Conservation (phyloP, 2,797 vertebrate genomes). For the Pogonophryne albipinna region DNA sequence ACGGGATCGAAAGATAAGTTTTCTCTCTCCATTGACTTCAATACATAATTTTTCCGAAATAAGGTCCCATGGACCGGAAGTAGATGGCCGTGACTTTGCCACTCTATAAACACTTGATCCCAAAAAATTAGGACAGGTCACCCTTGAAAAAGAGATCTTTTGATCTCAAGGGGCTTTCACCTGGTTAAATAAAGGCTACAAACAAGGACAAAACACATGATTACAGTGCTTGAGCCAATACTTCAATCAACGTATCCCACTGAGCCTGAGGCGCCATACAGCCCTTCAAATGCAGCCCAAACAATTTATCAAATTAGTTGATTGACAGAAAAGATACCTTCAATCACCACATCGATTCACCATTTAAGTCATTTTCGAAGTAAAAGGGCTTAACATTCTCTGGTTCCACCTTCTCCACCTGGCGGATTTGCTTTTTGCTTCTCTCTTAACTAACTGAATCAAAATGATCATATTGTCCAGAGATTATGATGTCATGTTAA, state of each 20-base stretch:
- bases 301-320: neutral
- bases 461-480: too few species aligned
- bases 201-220: slow-evolving; percentile 8
- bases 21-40: too few species aligned
- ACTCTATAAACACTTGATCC: neutral
- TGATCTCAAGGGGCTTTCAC: too few species aligned
- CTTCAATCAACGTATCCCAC: slow-evolving; percentile 10
- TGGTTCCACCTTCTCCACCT: neutral
- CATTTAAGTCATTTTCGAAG: neutral
- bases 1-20: too few species aligned
- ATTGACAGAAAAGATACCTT: neutral
- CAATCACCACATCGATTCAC: neutral
- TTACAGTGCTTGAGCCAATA: neutral
- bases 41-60: too few species aligned
- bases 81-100: too few species aligned
- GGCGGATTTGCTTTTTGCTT: neutral
- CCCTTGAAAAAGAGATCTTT: too few species aligned
- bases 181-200: too few species aligned
- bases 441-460: neutral
- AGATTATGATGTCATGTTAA: too few species aligned
- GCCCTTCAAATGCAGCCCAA: neutral
- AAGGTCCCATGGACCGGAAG: too few species aligned
- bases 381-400: neutral
- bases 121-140: neutral
- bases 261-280: neutral